phyloP scores from a whole-genome alignment of 2,888 invertebrate species.

The Celastrina argiolus region DNA sequence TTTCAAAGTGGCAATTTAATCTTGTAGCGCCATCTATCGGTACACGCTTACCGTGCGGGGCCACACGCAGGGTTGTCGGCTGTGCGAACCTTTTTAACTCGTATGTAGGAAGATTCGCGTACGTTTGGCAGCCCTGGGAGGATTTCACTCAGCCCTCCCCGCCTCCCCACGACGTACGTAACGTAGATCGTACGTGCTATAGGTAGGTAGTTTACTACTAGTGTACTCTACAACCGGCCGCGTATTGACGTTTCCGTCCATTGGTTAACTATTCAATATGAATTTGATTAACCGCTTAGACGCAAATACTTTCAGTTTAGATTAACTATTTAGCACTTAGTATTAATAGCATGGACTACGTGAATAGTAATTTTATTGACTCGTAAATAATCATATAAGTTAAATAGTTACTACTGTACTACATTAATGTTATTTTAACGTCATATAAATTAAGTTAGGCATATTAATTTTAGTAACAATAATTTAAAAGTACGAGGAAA shows the following conservation, averaged over 20 bases:
- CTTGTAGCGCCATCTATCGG: slow-evolving; percentile 63
- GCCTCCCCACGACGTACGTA: slow-evolving; percentile 48
- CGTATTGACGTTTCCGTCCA: slow-evolving; percentile 44
- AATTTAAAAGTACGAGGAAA: not conserved
- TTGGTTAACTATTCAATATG: slow-evolving; percentile 26
- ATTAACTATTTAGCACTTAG: not conserved
- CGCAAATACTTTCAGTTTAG: not conserved
- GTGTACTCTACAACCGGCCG: slow-evolving; percentile 23
- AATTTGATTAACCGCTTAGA: slow-evolving; percentile 22
- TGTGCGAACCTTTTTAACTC: not conserved
- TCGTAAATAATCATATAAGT: not conserved
- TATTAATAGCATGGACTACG: not conserved
- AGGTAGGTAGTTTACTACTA: slow-evolving; percentile 29
- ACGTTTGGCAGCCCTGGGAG: slow-evolving; percentile 8
- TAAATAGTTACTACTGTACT: no score
- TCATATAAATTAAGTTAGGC: no score
- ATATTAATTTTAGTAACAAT: no score
- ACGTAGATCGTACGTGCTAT: slow-evolving; percentile 50
- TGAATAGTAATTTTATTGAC: not conserved
- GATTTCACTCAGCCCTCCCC: slow-evolving; percentile 27
- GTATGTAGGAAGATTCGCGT: not conserved
- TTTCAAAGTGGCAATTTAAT: slow-evolving; percentile 63
- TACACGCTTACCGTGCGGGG: slow-evolving; percentile 26
- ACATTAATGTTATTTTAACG: no score
- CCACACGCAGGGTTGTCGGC: slow-evolving; percentile 24